These are phyloP conservation scores for Cariama cristata DNA, from an alignment of 2,113 vertebrate species.

Conservation along the genomic window DNA sequence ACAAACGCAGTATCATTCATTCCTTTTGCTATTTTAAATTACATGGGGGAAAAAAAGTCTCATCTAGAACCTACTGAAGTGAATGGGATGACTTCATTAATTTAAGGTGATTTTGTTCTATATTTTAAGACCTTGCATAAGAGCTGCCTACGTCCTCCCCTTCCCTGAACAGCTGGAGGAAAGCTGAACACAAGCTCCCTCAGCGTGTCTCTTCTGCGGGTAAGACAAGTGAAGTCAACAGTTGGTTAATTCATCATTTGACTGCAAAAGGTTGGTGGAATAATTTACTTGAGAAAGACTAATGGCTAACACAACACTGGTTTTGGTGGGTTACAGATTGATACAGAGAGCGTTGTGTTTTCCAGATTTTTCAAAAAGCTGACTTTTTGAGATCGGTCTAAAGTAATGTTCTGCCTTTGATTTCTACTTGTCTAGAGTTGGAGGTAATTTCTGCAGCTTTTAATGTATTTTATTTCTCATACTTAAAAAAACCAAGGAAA, in stretches of 20 bases:
- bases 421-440: neutral
- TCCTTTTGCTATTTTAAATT: neutral
- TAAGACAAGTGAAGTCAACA: neutral
- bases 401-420: neutral
- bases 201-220: neutral
- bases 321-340: neutral
- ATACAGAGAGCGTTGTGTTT: accelerated
- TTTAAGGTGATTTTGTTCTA: neutral
- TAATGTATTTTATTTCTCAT: neutral
- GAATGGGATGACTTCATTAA: neutral
- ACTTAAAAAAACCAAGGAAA: neutral
- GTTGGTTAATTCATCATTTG: neutral
- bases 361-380: neutral
- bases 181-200: neutral
- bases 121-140: neutral
- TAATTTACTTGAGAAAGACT: neutral
- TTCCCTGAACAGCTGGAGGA: neutral
- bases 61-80: neutral
- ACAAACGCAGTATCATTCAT: neutral
- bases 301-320: neutral
- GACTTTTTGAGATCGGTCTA: neutral
- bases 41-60: neutral
- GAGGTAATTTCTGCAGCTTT: neutral
- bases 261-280: neutral
- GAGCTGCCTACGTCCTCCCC: neutral